Conservation (phyloP, 1,140 invertebrate species). For the Zaprionus nigranus region DNA sequence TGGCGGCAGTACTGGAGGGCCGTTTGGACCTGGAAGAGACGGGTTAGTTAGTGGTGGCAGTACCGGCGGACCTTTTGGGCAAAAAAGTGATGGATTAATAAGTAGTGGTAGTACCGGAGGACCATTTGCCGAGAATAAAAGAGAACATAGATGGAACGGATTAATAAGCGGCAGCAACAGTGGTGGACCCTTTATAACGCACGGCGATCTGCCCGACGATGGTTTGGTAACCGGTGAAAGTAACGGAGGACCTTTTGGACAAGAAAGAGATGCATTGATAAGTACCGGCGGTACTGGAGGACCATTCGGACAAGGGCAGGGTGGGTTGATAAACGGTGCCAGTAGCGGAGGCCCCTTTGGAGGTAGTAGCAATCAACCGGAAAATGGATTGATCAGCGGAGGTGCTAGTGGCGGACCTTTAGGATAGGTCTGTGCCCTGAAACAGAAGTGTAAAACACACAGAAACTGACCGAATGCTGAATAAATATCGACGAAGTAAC, state of each 20-base stretch:
- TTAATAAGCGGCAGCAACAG: not conserved
- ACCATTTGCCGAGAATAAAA: not conserved
- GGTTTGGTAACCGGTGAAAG: not conserved
- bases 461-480: not conserved
- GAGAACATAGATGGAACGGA: not conserved
- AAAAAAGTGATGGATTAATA: not conserved
- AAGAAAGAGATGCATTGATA: not conserved
- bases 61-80: not conserved
- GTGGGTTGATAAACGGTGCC: not conserved
- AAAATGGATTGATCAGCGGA: not conserved
- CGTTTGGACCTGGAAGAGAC: not conserved
- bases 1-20: not conserved
- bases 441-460: not conserved
- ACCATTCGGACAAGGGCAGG: slow-evolving; percentile 7
- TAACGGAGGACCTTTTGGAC: slow-evolving; percentile 4
- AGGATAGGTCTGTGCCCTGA: not conserved
- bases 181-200: slow-evolving; percentile 13
- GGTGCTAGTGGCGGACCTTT: slow-evolving; percentile 4
- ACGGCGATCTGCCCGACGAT: not conserved
- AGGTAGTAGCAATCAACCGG: not conserved
- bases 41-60: not conserved
- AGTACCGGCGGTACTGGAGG: slow-evolving; percentile 1
- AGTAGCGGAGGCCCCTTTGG: slow-evolving; percentile 15
- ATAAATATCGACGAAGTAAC: not conserved
- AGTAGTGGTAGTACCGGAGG: not conserved